These are phyloP conservation scores for Patiria pectinifera DNA, from an alignment of 53 echinoderm and acorn worm genomes.

Conservation along the genomic window DNA sequence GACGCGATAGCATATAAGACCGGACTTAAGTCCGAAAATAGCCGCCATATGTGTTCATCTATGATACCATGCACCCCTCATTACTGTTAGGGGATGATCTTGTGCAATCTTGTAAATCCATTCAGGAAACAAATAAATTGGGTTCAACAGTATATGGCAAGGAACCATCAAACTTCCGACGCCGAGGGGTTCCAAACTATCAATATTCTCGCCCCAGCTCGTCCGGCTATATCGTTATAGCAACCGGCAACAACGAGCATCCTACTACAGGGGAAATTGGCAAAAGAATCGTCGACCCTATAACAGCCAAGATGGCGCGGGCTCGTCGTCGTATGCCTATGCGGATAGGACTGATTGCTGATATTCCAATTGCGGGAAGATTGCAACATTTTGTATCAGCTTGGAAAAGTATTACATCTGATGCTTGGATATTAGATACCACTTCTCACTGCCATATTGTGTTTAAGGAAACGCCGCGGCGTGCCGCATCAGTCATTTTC, in stretches of 20 bases:
- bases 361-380: background rate
- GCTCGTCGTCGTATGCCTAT: background rate
- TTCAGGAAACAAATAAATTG: background rate
- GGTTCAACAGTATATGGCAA: background rate
- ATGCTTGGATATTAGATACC: conserved; percentile 11
- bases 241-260: background rate
- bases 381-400: background rate
- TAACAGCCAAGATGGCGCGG: too few relatives aligned
- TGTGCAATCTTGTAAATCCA: conserved; percentile 12
- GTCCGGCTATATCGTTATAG: background rate
- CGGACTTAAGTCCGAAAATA: background rate
- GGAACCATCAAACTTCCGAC: background rate
- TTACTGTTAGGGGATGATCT: background rate
- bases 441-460: conserved; percentile 10
- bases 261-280: background rate
- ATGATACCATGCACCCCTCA: background rate
- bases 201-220: background rate
- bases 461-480: background rate
- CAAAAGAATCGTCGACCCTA: too few relatives aligned
- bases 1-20: background rate
- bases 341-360: background rate
- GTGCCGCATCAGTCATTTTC: background rate
- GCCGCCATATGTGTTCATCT: background rate
- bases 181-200: background rate
- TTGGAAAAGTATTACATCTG: conserved; percentile 16